Conservation (phyloP, 1,140 invertebrate genomes). For the Leptopilina boulardi region DNA sequence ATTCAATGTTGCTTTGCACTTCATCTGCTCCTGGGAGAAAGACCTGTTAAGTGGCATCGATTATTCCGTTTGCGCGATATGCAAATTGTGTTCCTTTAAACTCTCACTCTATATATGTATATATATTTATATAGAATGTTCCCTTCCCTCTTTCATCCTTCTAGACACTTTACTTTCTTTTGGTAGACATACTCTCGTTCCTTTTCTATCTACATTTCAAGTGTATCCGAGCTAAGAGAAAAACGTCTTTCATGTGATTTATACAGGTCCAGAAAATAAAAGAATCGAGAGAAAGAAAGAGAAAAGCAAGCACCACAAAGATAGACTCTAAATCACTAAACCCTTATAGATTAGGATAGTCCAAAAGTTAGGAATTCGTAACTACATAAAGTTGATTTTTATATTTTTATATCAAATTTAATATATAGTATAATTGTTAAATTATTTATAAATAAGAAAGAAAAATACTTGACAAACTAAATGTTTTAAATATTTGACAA, state of each 20-base stretch:
- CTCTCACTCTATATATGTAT: constrained; percentile 41
- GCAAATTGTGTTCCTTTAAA: constrained; percentile 62
- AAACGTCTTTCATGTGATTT: constrained; percentile 70
- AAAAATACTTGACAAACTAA: no score
- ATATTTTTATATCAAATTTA: no score
- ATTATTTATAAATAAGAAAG: no score
- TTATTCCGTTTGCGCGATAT: constrained; percentile 71
- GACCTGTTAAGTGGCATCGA: constrained; percentile 67
- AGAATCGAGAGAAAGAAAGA: constrained; percentile 55
- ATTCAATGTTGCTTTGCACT: constrained; percentile 42
- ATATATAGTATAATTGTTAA: no score
- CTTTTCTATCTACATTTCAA: constrained; percentile 55
- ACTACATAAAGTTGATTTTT: not conserved
- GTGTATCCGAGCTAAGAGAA: constrained; percentile 53
- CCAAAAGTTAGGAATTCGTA: not conserved
- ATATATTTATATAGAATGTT: no score
- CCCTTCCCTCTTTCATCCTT: constrained; percentile 46
- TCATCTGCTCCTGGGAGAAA: constrained; percentile 47
- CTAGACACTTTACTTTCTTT: constrained; percentile 46
- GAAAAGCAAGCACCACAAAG: constrained; percentile 51
- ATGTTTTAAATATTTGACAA: no score
- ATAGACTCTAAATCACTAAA: constrained; percentile 63
- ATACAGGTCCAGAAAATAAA: constrained; percentile 61
- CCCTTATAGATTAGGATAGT: constrained; percentile 50
- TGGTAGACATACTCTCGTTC: constrained; percentile 46